Percentiles rank a stretch among this genome's conserved stretches.
Conservation (phyloP, 2,113 vertebrate genomes). For the Urocitellus parryii region DNA sequence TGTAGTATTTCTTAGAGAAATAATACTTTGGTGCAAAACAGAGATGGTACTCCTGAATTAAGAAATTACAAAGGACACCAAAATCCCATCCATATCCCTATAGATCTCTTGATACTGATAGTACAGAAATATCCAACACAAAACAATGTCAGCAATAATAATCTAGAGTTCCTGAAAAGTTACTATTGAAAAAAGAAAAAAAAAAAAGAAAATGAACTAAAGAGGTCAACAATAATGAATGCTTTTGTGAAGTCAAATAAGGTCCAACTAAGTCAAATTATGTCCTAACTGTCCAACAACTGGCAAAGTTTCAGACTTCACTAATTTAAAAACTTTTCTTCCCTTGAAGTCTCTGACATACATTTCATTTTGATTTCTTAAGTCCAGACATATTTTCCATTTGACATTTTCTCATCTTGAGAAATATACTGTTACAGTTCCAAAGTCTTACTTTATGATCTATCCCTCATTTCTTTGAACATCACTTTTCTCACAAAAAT, state of each 20-base stretch:
- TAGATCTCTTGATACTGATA: background rate
- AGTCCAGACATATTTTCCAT: slow-evolving; percentile 50
- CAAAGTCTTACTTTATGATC: slow-evolving; percentile 10
- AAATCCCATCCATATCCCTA: background rate
- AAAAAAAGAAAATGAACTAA: background rate
- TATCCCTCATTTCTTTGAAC: background rate
- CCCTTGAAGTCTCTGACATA: background rate
- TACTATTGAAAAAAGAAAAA: background rate
- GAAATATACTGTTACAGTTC: background rate
- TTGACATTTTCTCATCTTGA: background rate
- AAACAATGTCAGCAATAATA: background rate
- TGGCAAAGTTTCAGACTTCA: slow-evolving; percentile 11
- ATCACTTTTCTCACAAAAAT: slow-evolving; percentile 10
- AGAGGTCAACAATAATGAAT: background rate
- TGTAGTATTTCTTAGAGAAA: background rate
- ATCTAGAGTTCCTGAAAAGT: background rate
- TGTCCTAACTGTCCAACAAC: background rate
- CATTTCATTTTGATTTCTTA: slow-evolving; percentile 39
- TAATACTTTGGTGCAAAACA: background rate
- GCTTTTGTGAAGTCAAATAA: slow-evolving; percentile 16
- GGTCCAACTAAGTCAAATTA: background rate
- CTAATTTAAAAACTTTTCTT: slow-evolving; percentile 9
- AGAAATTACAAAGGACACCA: background rate
- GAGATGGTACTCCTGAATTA: background rate
- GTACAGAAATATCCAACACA: background rate